Conservation (phyloP, 2,113 vertebrate species). For the Paedocypris sp. region DNA sequence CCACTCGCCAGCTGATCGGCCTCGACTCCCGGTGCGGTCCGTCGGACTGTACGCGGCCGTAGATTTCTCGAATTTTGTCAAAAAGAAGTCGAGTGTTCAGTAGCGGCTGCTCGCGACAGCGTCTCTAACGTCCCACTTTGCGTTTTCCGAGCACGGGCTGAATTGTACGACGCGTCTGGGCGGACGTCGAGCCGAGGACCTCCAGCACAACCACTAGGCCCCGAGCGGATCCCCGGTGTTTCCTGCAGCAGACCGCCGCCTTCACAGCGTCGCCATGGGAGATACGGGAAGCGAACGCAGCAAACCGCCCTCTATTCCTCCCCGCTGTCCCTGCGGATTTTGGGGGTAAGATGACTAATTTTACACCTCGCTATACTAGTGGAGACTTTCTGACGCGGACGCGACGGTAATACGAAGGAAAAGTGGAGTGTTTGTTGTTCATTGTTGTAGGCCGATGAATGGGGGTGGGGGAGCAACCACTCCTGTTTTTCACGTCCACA, state of each 20-base stretch:
- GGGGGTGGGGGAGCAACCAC: slow-evolving; percentile 37
- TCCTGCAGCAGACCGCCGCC: slow-evolving; percentile 49
- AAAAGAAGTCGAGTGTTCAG: slow-evolving; percentile 27
- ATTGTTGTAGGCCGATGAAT: slow-evolving; percentile 40
- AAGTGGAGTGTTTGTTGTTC: slow-evolving; percentile 26
- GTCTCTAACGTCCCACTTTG: not conserved
- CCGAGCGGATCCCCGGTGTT: slow-evolving; percentile 58
- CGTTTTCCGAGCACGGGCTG: slow-evolving; percentile 24
- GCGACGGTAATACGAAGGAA: slow-evolving; percentile 3
- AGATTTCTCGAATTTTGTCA: slow-evolving; percentile 19
- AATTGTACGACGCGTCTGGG: slow-evolving; percentile 13
- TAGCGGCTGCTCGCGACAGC: slow-evolving; percentile 38
- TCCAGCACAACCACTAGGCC: slow-evolving; percentile 55
- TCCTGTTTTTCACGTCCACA: slow-evolving; percentile 9
- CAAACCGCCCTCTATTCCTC: slow-evolving; percentile 78
- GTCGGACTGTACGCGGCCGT: slow-evolving; percentile 55
- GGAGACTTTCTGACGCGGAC: not conserved
- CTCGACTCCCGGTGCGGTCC: slow-evolving; percentile 76
- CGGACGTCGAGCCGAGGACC: slow-evolving; percentile 45
- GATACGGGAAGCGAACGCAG: slow-evolving; percentile 88
- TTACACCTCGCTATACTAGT: not conserved
- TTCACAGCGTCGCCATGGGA: slow-evolving; percentile 71
- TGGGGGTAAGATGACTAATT: slow-evolving; percentile 74
- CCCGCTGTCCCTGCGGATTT: slow-evolving; percentile 86
- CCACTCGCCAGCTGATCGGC: slow-evolving; percentile 88